Percentiles rank a stretch among this genome's conserved stretches.
Evolutionary conservation across 1,140 invertebrate species (phyloP).

Genomic region (Pygmarrhopalites habei): DNA sequence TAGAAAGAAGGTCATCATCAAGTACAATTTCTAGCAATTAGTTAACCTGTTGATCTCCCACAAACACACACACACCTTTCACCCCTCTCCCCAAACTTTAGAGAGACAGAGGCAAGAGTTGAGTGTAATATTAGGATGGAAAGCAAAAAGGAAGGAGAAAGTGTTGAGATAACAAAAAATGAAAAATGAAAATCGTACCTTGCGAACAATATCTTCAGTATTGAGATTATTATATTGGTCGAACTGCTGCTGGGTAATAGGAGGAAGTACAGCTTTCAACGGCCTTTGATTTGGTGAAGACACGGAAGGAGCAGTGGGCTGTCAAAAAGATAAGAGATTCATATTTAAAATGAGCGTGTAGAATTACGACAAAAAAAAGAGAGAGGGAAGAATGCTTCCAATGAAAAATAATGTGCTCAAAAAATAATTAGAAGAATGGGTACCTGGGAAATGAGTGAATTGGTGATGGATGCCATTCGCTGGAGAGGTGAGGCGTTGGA

Average conservation of each 20-base stretch:
- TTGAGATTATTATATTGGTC: conserved; percentile 97
- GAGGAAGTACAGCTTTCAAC: conserved; percentile 89
- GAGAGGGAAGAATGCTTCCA: too few relatives aligned
- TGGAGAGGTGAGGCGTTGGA: conserved; percentile 85
- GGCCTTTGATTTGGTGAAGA: conserved; percentile 68
- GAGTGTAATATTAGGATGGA: too few relatives aligned
- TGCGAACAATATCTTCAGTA: conserved; percentile 96
- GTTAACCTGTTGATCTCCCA: too few relatives aligned
- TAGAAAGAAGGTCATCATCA: conserved; percentile 10
- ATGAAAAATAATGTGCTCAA: too few relatives aligned
- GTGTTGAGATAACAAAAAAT: neutral
- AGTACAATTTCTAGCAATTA: conserved; percentile 10
- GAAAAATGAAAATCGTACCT: conserved; percentile 50
- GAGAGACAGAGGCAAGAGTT: too few relatives aligned
- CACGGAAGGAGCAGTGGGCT: conserved; percentile 66
- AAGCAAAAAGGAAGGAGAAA: too few relatives aligned
- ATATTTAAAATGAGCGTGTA: neutral
- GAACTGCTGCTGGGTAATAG: conserved; percentile 98
- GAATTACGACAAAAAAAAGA: too few relatives aligned
- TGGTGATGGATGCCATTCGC: conserved; percentile 95
- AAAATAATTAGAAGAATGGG: neutral
- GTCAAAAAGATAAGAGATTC: conserved; percentile 40
- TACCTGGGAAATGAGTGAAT: conserved; percentile 81
- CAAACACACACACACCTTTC: too few relatives aligned
- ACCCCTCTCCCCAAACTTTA: neutral